A percentile compares a stretch with the other conserved stretches of the same genome.
phyloP scores from a whole-genome alignment of 2,797 vertebrate genomes.

The Cynodonichthys magdalenae region DNA sequence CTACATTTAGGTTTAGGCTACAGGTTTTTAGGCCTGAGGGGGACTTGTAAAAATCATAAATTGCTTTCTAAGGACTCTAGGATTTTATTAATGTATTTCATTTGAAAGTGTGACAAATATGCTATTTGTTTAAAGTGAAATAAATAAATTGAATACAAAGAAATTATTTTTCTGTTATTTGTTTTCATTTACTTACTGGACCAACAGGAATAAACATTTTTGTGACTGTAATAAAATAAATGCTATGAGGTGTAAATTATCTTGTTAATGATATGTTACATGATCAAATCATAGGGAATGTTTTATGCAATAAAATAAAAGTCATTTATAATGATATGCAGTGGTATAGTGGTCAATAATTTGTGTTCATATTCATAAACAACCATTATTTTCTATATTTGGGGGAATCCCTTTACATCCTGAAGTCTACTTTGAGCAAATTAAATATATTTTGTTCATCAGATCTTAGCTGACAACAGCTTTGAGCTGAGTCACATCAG shows the following conservation, averaged over 20 bases:
- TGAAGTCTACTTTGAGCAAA: conserved; percentile 6
- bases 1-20: not conserved
- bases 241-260: too few species aligned
- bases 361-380: too few species aligned
- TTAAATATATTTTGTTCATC: conserved; percentile 9
- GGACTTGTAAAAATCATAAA: not conserved
- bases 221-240: too few species aligned
- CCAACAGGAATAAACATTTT: too few species aligned
- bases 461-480: conserved; percentile 17
- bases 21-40: not conserved
- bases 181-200: too few species aligned
- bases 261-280: too few species aligned
- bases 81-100: not conserved
- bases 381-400: not conserved
- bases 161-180: not conserved
- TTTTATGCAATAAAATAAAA: not conserved
- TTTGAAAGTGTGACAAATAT: too few species aligned
- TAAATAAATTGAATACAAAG: too few species aligned
- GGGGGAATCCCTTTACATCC: not conserved
- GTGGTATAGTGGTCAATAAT: too few species aligned
- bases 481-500: conserved; percentile 15
- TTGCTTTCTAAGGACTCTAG: not conserved
- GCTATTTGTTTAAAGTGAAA: too few species aligned
- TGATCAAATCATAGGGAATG: too few species aligned
- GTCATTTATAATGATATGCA: not conserved